phyloP scores from a whole-genome alignment of 2,888 invertebrate genomes.

The Agriopis marginaria region DNA sequence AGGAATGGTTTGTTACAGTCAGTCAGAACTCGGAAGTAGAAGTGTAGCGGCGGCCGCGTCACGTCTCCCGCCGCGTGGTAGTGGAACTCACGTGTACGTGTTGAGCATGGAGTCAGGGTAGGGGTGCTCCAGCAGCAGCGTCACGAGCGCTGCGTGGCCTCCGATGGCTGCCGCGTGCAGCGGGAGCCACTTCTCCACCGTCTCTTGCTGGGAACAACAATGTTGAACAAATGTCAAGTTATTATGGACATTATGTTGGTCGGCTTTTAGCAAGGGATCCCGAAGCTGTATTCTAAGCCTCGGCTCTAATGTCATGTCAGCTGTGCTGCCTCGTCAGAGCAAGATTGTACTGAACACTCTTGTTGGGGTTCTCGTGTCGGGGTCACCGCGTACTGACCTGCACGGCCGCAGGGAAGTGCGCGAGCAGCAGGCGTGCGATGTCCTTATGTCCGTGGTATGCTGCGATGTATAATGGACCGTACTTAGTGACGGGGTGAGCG shows the following conservation, averaged over 20 bases:
- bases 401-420: conserved; percentile 94
- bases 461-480: conserved; percentile 96
- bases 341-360: too few species aligned
- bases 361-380: too few species aligned
- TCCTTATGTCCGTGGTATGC: conserved; percentile 94
- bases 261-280: too few species aligned
- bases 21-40: too few species aligned
- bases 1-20: too few species aligned
- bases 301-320: too few species aligned
- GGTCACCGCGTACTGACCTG: conserved; percentile 78
- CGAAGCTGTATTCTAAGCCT: too few species aligned
- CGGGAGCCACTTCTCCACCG: conserved; percentile 96
- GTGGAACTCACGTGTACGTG: conserved; percentile 69
- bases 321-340: too few species aligned
- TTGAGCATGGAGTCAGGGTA: conserved; percentile 89
- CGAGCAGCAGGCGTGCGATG: conserved; percentile 91
- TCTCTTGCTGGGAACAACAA: conserved; percentile 88
- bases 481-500: conserved; percentile 95
- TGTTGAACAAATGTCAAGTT: neutral
- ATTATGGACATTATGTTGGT: too few species aligned
- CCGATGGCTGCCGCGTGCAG: conserved; percentile 97
- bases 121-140: conserved; percentile 91
- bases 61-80: neutral
- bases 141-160: conserved; percentile 92
- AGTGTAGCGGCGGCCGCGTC: too few species aligned